Base-by-base conservation (phyloP, 2,797 vertebrate genomes). In the Rousettus madagascariensis region DNA sequence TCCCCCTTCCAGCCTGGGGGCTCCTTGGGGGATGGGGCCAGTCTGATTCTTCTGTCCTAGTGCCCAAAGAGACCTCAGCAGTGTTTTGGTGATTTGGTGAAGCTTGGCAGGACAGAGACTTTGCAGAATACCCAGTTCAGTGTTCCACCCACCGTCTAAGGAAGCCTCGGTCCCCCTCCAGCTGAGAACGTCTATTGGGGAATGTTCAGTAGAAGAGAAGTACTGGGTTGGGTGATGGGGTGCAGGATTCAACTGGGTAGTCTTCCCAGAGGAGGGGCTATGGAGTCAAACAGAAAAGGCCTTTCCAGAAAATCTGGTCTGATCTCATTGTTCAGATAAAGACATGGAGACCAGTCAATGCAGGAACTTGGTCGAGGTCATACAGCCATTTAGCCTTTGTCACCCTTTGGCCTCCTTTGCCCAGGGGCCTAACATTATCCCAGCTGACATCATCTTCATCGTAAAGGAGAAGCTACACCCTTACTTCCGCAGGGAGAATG, bases 371-470 rank as follows among this genome's bases (percentile, higher is more conserved):
- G 49, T 36, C 38, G 63, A 46, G 24, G 11, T 46, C 66, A 75
- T 90, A 69, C 2, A 43, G 65, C 26, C 80, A 68, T 7, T 69
- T 43, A 63, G 61, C 65, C 59, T 38, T 69, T 55, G 16, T 89
- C 22, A 26, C 1, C 15, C 20, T 33, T 87, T 69, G 90, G 17
- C 28, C 8, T 86, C 55, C 13, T 46, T 22, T 51, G 30, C 71
- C 69, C 49, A 99, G 99, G 99, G 38, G 4, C 99, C 99, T 5
- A 99, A 99, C 90, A 95, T 98, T 86, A 99, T 99, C 95, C 99
- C 99, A 13, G 99, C 99, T 0, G 99, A 99, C 97, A 99, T 99
- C 94, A 98, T 99, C 95, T 99, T 99, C 57, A 97, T 99, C 1
- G 98, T 99, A 30, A 99, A 98, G 77, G 99, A 99, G 98, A 99